A percentile compares a stretch with the other conserved stretches of the same genome.
phyloP scores from a whole-genome alignment of 2,797 vertebrate species.

The Malurus splendens region DNA sequence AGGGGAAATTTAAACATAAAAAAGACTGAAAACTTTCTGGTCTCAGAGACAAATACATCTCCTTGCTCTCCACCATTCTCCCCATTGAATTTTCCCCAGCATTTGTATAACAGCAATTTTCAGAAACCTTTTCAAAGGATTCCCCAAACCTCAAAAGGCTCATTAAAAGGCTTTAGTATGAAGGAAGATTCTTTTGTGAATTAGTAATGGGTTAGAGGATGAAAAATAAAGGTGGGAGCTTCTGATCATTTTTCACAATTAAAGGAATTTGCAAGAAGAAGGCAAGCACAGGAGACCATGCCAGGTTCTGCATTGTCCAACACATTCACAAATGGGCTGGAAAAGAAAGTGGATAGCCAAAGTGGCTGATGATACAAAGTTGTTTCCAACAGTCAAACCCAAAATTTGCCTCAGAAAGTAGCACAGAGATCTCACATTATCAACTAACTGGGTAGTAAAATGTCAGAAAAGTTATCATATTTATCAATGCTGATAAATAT shows the following conservation, averaged over 20 bases:
- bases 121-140: background rate
- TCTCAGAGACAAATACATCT: background rate
- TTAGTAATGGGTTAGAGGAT: background rate
- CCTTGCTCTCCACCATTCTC: background rate
- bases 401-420: background rate
- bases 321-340: background rate
- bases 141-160: background rate
- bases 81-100: background rate
- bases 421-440: background rate
- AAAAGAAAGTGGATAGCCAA: background rate
- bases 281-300: background rate
- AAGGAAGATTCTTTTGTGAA: background rate
- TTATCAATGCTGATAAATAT: background rate
- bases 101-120: background rate
- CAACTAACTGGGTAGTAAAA: background rate
- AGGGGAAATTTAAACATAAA: background rate
- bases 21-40: background rate
- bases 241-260: background rate
- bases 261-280: slow-evolving; percentile 10
- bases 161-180: background rate
- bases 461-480: background rate
- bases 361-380: background rate
- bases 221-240: slow-evolving; percentile 16
- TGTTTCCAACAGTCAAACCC: background rate
- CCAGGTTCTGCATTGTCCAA: background rate